A percentile compares a stretch with the other conserved stretches of the same genome.
Evolutionary conservation across 2,113 vertebrate species (phyloP).

Genomic region (Campylomormyrus tamandua): DNA sequence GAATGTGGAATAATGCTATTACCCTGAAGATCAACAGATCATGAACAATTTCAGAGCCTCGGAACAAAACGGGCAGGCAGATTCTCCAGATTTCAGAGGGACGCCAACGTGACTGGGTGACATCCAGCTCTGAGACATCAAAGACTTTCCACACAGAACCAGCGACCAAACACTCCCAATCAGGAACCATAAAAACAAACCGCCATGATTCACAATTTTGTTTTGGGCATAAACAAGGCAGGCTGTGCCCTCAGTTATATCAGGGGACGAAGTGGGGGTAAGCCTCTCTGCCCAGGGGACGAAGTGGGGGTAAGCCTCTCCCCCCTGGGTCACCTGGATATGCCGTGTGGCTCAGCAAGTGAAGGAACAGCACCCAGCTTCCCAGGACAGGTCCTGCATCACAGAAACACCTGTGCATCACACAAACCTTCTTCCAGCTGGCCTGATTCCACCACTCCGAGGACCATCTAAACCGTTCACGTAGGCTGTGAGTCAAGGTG

Average conservation of each 20-base stretch:
- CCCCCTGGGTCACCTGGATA: no score
- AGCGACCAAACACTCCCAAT: background rate
- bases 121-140: background rate
- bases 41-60: background rate
- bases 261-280: no score
- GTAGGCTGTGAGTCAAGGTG: background rate
- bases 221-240: background rate
- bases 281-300: no score
- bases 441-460: background rate
- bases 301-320: no score
- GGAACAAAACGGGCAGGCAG: background rate
- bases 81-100: background rate
- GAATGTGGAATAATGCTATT: background rate
- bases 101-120: background rate
- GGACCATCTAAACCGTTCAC: background rate
- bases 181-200: background rate
- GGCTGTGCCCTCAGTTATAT: background rate
- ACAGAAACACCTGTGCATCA: no score
- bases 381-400: no score
- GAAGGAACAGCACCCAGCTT: no score
- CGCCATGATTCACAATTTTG: background rate
- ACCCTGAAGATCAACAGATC: background rate
- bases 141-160: background rate
- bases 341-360: no score
- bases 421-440: background rate